phyloP scores from a whole-genome alignment of 2,888 invertebrate species.

The Leptogaster cylindrica region DNA sequence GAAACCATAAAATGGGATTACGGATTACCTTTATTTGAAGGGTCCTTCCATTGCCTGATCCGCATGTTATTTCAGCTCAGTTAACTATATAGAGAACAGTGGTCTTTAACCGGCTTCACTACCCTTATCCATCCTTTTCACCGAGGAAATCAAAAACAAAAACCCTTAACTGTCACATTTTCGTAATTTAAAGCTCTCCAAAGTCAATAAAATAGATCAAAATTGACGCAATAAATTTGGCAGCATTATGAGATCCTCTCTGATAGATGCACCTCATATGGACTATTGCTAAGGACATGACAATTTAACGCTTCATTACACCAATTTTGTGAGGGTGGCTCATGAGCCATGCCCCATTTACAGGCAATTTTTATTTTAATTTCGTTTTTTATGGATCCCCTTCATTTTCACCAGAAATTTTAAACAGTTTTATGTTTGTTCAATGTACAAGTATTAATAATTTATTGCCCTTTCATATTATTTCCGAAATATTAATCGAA shows the following conservation, averaged over 20 bases:
- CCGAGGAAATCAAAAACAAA: background rate
- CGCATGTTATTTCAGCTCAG: too few species aligned
- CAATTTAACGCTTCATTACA: conserved; percentile 24
- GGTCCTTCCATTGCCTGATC: too few species aligned
- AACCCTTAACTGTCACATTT: background rate
- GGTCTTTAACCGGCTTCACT: too few species aligned
- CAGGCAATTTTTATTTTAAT: conserved; percentile 24
- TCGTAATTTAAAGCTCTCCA: conserved; percentile 5
- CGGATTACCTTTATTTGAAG: too few species aligned
- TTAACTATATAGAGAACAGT: too few species aligned
- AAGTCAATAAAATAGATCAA: conserved; percentile 10
- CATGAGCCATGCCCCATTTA: background rate
- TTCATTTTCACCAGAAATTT: too few species aligned
- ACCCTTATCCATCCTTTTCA: background rate
- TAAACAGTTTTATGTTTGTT: background rate
- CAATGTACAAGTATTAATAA: too few species aligned
- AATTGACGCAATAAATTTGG: conserved; percentile 21
- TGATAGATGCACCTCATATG: conserved; percentile 30
- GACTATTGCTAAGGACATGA: background rate
- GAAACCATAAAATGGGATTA: too few species aligned
- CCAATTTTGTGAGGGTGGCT: conserved; percentile 7
- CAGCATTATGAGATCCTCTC: conserved; percentile 12
- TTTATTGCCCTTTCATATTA: too few species aligned
- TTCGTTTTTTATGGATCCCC: conserved; percentile 9
- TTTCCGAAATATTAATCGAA: too few species aligned